Conservation (phyloP, 2,113 vertebrate species). For the Gallinago paraguaiae region DNA sequence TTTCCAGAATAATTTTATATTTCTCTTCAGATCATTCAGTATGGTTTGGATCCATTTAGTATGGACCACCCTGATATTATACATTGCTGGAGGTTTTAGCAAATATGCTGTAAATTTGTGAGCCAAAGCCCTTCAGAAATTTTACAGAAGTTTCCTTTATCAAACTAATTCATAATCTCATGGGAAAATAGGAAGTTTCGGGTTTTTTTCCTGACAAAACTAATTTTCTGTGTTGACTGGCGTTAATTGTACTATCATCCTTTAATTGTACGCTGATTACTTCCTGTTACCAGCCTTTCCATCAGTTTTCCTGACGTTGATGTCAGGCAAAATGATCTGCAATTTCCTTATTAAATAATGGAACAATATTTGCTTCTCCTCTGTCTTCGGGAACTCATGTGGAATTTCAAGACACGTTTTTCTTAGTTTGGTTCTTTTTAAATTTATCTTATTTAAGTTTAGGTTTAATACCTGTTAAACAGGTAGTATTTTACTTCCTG, state of each 20-base stretch:
- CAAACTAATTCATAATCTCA: not conserved
- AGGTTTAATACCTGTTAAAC: not conserved
- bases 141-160: not conserved
- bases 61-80: not conserved
- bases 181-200: not conserved
- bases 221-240: constrained; percentile 17
- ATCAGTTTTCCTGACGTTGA: constrained; percentile 56
- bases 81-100: not conserved
- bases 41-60: not conserved
- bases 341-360: constrained; percentile 64
- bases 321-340: constrained; percentile 42
- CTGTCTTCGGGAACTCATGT: not conserved
- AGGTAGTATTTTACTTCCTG: not conserved
- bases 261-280: constrained; percentile 59
- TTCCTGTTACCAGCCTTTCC: constrained; percentile 53
- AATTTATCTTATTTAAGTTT: not conserved
- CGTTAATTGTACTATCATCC: constrained; percentile 52
- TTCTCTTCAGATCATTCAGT: not conserved
- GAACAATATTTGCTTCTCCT: constrained; percentile 14
- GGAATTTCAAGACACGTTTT: not conserved
- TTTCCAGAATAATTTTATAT: not conserved
- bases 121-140: not conserved
- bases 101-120: not conserved
- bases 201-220: not conserved
- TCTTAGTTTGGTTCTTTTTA: not conserved